A percentile compares a stretch with the other conserved stretches of the same genome.
Evolutionary conservation across 2,888 invertebrate species (phyloP).

Genomic region (Petrolisthes cinctipes): DNA sequence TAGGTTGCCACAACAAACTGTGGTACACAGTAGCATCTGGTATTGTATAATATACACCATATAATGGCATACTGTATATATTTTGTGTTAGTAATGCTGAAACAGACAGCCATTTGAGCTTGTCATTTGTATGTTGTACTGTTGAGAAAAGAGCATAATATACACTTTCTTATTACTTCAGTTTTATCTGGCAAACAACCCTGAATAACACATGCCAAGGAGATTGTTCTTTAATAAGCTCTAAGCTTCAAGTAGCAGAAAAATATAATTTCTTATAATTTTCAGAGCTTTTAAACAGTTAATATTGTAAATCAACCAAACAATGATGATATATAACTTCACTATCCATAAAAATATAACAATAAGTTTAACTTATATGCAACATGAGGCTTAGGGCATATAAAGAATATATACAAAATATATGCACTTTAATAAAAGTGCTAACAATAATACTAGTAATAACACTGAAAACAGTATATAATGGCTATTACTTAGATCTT

Average conservation of each 20-base stretch:
- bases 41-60: not conserved
- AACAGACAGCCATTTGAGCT: not conserved
- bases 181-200: slow-evolving; percentile 21
- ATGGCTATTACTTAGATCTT: slow-evolving; percentile 60
- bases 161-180: not conserved
- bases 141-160: not conserved
- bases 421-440: slow-evolving; percentile 45
- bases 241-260: slow-evolving; percentile 24
- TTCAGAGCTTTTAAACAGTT: not conserved
- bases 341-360: slow-evolving; percentile 17
- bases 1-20: not conserved
- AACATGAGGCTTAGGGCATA: slow-evolving; percentile 46
- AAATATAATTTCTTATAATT: slow-evolving; percentile 11
- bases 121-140: not conserved
- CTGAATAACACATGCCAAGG: slow-evolving; percentile 20
- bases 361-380: slow-evolving; percentile 18
- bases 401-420: slow-evolving; percentile 55
- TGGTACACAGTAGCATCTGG: not conserved
- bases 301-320: slow-evolving; percentile 1
- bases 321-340: slow-evolving; percentile 1
- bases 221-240: slow-evolving; percentile 28
- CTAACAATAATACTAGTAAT: slow-evolving; percentile 56
- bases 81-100: not conserved
- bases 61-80: not conserved
- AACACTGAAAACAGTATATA: slow-evolving; percentile 61